Evolutionary conservation across 35 echinoderm and acorn worm species (phyloP).

Genomic region (Antedon bifida): DNA sequence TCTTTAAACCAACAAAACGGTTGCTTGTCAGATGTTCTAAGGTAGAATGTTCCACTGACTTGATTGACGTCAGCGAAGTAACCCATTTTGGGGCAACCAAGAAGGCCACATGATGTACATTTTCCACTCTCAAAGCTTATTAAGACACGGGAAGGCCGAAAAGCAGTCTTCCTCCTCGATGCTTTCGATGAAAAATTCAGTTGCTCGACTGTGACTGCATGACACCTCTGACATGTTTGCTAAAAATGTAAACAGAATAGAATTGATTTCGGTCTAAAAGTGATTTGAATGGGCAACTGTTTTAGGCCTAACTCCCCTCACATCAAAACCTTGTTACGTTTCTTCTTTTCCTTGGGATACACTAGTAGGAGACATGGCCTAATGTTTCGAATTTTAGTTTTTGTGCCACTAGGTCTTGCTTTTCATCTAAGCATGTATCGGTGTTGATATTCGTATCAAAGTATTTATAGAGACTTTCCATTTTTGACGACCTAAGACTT

Average conservation of each 20-base stretch:
- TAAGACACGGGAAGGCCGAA: conserved; percentile 13
- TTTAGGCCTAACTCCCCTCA: no score
- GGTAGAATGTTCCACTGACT: conserved; percentile 12
- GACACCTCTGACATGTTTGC: neutral
- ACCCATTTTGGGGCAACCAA: conserved; percentile 24
- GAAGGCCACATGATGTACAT: conserved; percentile 5
- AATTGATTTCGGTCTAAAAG: no score
- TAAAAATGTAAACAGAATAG: neutral
- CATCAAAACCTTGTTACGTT: no score
- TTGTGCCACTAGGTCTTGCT: no score
- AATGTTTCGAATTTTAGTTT: no score
- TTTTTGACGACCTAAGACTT: no score
- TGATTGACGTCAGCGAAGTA: conserved; percentile 12
- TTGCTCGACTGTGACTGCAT: conserved; percentile 20
- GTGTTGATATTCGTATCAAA: no score
- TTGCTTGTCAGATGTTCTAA: neutral
- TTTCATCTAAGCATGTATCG: no score
- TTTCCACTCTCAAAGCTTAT: neutral
- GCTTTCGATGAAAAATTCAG: conserved; percentile 22
- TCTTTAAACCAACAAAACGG: conserved; percentile 11
- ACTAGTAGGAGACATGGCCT: no score
- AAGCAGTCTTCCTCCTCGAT: conserved; percentile 7
- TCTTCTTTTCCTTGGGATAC: no score
- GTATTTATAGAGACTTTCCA: no score
- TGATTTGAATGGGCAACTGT: no score